Evolutionary conservation across 1,140 invertebrate species (phyloP).

Genomic region (Monomorium pharaonis): DNA sequence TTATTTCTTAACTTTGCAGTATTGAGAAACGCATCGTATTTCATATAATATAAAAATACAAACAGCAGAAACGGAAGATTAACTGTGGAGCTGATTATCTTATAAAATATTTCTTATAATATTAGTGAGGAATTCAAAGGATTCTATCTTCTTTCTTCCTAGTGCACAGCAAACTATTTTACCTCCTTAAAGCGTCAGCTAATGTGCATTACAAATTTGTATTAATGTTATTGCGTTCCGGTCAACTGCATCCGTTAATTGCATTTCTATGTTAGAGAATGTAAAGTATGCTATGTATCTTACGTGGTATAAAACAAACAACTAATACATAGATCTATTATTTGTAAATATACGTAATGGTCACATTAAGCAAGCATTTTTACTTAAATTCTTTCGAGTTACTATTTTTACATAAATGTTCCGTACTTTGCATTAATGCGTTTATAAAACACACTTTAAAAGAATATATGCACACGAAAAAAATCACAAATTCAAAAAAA

Average conservation of each 20-base stretch:
- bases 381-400: not conserved
- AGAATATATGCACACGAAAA: not conserved
- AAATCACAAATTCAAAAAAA: not conserved
- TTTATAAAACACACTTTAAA: slow-evolving; percentile 6
- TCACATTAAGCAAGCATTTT: not conserved
- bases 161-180: not conserved
- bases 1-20: not conserved
- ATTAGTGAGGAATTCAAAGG: not conserved
- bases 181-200: slow-evolving; percentile 6
- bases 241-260: slow-evolving; percentile 41
- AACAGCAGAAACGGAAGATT: not conserved
- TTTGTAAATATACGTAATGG: not conserved
- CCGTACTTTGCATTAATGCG: not conserved
- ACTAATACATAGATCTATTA: not conserved
- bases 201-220: slow-evolving; percentile 11
- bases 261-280: slow-evolving; percentile 20
- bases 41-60: not conserved
- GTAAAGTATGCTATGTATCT: not conserved
- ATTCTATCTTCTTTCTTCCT: not conserved
- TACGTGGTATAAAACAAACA: not conserved
- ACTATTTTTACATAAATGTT: not conserved
- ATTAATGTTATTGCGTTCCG: slow-evolving; percentile 17
- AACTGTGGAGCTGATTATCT: not conserved
- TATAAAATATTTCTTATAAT: not conserved
- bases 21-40: not conserved